Conservation (phyloP, 2,113 vertebrate species). For the Atrichornis clamosus region DNA sequence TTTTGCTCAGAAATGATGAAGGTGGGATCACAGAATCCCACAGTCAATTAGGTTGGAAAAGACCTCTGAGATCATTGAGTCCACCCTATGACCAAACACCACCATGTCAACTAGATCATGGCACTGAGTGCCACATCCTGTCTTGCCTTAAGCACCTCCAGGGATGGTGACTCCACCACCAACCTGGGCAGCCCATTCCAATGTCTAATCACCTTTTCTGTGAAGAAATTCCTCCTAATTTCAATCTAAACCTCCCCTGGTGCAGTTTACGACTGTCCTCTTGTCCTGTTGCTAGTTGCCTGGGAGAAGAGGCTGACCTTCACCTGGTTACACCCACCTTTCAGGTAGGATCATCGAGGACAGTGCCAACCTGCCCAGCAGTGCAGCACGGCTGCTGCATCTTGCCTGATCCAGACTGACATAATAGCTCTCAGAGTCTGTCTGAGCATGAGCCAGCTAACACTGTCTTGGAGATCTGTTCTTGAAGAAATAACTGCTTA, state of each 20-base stretch:
- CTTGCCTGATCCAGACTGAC: background rate
- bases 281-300: background rate
- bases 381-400: background rate
- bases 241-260: background rate
- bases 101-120: background rate
- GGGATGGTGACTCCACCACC: rapidly evolving
- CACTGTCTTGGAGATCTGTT: background rate
- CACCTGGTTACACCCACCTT: background rate
- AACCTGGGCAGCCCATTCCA: background rate
- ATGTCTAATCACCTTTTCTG: background rate
- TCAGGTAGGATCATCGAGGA: background rate
- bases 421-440: background rate
- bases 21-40: background rate
- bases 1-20: rapidly evolving
- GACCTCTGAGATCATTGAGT: background rate
- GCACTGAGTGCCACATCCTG: background rate
- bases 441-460: background rate
- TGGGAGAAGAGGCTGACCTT: background rate
- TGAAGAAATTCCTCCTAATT: background rate
- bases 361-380: background rate
- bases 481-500: background rate
- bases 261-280: background rate
- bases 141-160: background rate
- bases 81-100: background rate
- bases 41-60: background rate